Evolutionary conservation across 2,888 invertebrate genomes (phyloP).

Genomic region (Cantharis nigra): DNA sequence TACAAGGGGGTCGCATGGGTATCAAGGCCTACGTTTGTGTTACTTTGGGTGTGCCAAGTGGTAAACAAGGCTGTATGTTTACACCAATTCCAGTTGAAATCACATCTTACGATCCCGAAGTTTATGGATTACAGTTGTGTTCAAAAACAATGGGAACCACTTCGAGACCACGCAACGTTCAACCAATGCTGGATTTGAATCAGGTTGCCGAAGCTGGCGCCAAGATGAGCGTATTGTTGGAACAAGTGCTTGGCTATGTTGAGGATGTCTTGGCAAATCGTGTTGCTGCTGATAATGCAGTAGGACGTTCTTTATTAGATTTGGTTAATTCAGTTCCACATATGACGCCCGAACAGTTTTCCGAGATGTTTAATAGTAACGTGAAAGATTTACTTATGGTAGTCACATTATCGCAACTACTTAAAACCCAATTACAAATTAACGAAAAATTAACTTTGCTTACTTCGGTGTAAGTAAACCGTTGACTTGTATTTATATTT

Average conservation of each 20-base stretch:
- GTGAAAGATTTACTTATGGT: constrained; percentile 98
- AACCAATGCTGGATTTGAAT: constrained; percentile 53
- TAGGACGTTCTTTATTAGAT: constrained; percentile 88
- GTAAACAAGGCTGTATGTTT: constrained; percentile 94
- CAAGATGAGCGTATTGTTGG: constrained; percentile 76
- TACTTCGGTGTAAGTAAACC: constrained; percentile 61
- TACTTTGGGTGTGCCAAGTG: constrained; percentile 90
- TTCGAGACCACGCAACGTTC: constrained; percentile 55
- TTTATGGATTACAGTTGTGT: constrained; percentile 78
- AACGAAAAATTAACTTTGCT: constrained; percentile 93
- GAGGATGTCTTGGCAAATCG: constrained; percentile 89
- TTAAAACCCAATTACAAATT: constrained; percentile 93
- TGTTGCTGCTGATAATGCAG: constrained; percentile 78
- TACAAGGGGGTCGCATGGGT: constrained; percentile 87
- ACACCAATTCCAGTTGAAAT: constrained; percentile 92
- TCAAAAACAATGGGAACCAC: constrained; percentile 72
- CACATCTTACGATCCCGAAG: constrained; percentile 90
- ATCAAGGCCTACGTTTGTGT: constrained; percentile 93
- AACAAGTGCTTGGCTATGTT: constrained; percentile 82
- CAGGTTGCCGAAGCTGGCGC: constrained; percentile 86
- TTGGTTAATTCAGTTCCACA: constrained; percentile 91
- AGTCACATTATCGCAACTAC: constrained; percentile 91
- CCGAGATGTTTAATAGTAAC: constrained; percentile 93
- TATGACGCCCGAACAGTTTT: constrained; percentile 88
- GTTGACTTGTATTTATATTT: background rate